Conservation (phyloP, 2,113 vertebrate species). For the Cyprinodon brontotheroides region DNA sequence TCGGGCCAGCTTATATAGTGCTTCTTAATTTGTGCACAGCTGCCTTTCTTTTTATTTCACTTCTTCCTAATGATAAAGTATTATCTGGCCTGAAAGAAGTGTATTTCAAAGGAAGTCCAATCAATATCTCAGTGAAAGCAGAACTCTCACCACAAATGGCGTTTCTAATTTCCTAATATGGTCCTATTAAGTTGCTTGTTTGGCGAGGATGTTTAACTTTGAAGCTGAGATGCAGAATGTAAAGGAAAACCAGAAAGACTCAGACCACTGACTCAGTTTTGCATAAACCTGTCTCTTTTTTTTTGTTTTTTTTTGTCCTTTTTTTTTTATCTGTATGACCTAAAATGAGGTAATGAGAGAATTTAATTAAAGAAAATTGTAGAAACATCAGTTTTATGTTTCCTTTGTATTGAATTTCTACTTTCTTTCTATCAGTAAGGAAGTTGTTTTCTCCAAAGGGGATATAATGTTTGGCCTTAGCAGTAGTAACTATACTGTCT, state of each 20-base stretch:
- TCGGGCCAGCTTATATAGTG: not conserved
- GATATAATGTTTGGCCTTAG: not conserved
- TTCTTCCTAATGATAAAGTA: no score
- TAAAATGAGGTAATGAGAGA: no score
- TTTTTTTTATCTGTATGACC: no score
- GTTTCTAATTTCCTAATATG: conserved; percentile 79
- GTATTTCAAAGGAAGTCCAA: conserved; percentile 37
- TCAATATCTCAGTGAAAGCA: conserved; percentile 40
- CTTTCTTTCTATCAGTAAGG: no score
- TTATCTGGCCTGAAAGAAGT: not conserved
- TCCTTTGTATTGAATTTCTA: not conserved
- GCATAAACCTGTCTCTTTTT: not conserved
- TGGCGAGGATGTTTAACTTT: conserved; percentile 25
- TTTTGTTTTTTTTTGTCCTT: not conserved
- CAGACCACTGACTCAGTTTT: not conserved
- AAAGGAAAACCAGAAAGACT: not conserved
- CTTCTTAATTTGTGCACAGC: no score
- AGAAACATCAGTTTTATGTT: not conserved
- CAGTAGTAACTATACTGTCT: not conserved
- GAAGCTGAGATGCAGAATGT: conserved; percentile 14
- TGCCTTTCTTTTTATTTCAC: no score
- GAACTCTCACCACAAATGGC: conserved; percentile 16
- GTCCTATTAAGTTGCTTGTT: conserved; percentile 43
- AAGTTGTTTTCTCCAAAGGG: not conserved
- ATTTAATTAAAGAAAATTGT: not conserved